Percentiles rank a stretch among this genome's conserved stretches.
Conservation (phyloP, 2,888 invertebrate genomes). For the Dryobota labecula region DNA sequence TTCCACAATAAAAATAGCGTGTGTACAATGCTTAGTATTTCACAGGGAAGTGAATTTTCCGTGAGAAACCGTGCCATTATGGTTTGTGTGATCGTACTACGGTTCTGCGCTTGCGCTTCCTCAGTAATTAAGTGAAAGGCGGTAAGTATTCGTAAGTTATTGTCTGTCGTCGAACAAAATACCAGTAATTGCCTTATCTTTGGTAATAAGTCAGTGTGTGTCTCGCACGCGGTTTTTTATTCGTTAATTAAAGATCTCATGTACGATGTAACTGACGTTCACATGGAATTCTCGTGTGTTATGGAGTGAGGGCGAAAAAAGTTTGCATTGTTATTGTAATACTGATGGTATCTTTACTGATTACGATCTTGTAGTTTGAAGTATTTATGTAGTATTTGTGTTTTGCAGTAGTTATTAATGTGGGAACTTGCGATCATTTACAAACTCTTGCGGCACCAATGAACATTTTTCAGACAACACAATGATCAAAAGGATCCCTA, state of each 20-base stretch:
- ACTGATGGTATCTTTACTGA: slow-evolving; percentile 32
- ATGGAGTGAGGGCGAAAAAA: slow-evolving; percentile 40
- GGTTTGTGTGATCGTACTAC: slow-evolving; percentile 50
- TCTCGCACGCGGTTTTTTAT: slow-evolving; percentile 26
- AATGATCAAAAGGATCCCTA: slow-evolving; percentile 45
- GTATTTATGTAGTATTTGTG: too few species aligned
- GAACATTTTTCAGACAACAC: slow-evolving; percentile 19
- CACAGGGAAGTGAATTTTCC: slow-evolving; percentile 64
- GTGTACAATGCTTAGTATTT: slow-evolving; percentile 50
- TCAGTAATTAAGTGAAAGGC: slow-evolving; percentile 64
- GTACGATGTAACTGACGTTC: slow-evolving; percentile 8
- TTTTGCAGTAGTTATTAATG: slow-evolving; percentile 24
- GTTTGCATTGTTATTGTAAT: slow-evolving; percentile 29
- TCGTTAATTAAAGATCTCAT: slow-evolving; percentile 37
- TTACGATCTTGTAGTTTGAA: slow-evolving; percentile 15
- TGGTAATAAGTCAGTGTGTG: slow-evolving; percentile 29
- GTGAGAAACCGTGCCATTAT: slow-evolving; percentile 59
- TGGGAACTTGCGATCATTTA: slow-evolving; percentile 19
- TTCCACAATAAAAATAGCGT: slow-evolving; percentile 47
- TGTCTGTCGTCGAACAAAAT: slow-evolving; percentile 57
- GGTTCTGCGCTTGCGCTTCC: slow-evolving; percentile 44
- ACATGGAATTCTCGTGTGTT: slow-evolving; percentile 32
- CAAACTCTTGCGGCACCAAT: background rate
- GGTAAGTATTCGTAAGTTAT: slow-evolving; percentile 39
- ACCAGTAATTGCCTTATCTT: slow-evolving; percentile 55